These are phyloP conservation scores for Gymnocypris eckloni DNA, from an alignment of 2,797 vertebrate species.

Conservation along the genomic window DNA sequence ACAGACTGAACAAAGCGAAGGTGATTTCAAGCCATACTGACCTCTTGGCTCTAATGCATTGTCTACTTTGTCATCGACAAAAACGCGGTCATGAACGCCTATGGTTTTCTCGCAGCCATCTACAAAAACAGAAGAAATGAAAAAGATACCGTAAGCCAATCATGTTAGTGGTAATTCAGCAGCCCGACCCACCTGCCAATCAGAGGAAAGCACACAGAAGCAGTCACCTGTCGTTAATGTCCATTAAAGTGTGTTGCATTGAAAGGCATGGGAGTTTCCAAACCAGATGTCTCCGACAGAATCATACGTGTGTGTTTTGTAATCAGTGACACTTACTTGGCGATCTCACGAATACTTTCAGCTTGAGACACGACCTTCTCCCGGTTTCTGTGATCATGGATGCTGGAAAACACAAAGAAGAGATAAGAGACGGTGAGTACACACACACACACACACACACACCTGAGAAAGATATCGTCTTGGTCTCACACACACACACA, in stretches of 20 bases:
- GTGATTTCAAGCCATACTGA: constrained; percentile 96
- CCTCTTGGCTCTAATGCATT: constrained; percentile 99
- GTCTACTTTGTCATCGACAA: constrained; percentile 99
- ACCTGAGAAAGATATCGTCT: neutral
- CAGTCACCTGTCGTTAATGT: constrained; percentile 63
- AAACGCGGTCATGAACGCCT: constrained; percentile 99
- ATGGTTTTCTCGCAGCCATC: constrained; percentile 99
- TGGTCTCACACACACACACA: neutral
- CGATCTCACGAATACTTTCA: constrained; percentile 97
- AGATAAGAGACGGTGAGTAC: neutral
- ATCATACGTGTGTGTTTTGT: constrained; percentile 9
- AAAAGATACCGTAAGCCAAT: constrained; percentile 89
- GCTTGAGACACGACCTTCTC: constrained; percentile 95
- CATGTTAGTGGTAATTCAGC: constrained; percentile 90
- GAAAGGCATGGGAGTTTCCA: constrained; percentile 8
- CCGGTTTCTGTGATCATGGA: constrained; percentile 95
- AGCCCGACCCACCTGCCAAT: constrained; percentile 69
- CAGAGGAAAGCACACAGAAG: constrained; percentile 77
- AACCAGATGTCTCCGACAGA: neutral
- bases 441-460: neutral
- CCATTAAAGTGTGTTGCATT: neutral
- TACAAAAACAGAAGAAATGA: constrained; percentile 80
- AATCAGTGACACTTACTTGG: constrained; percentile 89
- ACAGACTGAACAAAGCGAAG: constrained; percentile 71
- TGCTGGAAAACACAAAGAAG: constrained; percentile 76